A percentile compares a stretch with the other conserved stretches of the same genome.
Evolutionary conservation across 2,888 invertebrate species (phyloP).

Genomic region (Criorhina ranunculi): DNA sequence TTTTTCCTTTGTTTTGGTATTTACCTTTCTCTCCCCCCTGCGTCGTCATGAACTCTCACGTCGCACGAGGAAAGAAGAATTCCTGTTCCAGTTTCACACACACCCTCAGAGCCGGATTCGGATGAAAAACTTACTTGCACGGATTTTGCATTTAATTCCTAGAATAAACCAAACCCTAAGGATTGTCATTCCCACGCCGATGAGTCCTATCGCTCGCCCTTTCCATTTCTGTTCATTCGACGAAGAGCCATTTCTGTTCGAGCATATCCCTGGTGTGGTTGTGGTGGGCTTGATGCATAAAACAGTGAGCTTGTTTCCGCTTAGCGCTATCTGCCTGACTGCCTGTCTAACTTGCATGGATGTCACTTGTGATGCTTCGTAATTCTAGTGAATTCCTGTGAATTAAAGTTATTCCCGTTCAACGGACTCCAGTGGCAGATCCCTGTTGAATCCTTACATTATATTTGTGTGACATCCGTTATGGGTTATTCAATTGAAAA

Average conservation of each 20-base stretch:
- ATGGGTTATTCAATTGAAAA: slow-evolving; percentile 46
- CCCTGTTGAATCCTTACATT: slow-evolving; percentile 43
- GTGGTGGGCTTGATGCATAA: slow-evolving; percentile 7
- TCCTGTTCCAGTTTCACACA: slow-evolving; percentile 28
- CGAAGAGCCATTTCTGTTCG: slow-evolving; percentile 3
- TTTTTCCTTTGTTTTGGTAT: background rate
- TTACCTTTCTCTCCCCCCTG: background rate
- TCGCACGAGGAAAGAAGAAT: slow-evolving; percentile 30
- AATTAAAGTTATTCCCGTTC: slow-evolving; percentile 4
- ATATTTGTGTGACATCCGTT: slow-evolving; percentile 51
- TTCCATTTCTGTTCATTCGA: slow-evolving; percentile 14
- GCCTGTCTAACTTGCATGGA: slow-evolving; percentile 44
- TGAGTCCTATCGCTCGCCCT: background rate
- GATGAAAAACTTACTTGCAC: slow-evolving; percentile 14
- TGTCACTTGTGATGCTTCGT: slow-evolving; percentile 38
- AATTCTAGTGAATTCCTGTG: slow-evolving; percentile 22
- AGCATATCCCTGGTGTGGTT: slow-evolving; percentile 21
- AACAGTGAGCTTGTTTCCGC: slow-evolving; percentile 39
- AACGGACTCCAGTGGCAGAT: background rate
- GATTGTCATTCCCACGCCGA: slow-evolving; percentile 39
- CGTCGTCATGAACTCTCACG: slow-evolving; percentile 44
- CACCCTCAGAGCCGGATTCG: background rate
- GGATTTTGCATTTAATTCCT: slow-evolving; percentile 57
- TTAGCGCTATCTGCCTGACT: slow-evolving; percentile 46
- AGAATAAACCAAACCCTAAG: slow-evolving; percentile 45